Evolutionary conservation across 1,140 invertebrate species (phyloP), one percentile per base, ranked within the genome.

Genomic region (Pseudachorutes palmiensis): DNA sequence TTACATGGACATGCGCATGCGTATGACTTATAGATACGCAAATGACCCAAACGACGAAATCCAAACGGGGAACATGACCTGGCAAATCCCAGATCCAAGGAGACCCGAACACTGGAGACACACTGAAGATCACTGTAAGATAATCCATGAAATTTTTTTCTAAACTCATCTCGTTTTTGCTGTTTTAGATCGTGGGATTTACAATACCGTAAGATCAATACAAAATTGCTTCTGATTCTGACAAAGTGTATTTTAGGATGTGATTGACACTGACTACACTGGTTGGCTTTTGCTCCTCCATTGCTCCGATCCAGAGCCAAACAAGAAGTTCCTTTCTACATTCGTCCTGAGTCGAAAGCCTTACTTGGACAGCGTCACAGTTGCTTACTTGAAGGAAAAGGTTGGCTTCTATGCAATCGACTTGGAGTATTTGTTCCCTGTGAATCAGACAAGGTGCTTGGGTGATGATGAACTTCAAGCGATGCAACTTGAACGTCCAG

Each of bases 31-130:
- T 74, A 87, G 72, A 62, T 92, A 88, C 73, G 85, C 84, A 0
- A 88, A 91, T 75, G 89, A 92, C 79, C 90, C 90, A 0, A 86
- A 88, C 29, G 89, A 92, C 76, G 72, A 70, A 64, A 83, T 83
- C 66, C 81, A 92, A 2, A 78, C 85, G 16, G 90, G 90, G 0
- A 92, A 91, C 75, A 91, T 92, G 62, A 92, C 90, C 0, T 92
- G 89, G 89, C 82, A 83, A 68, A 86, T 92, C 66, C 87, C 87
- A 0, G 84, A 88, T 67, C 78, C 84, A 28, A 82, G 80, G 16
- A 78, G 83, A 62, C 88, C 88, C 0, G 87, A 88, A 0, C 90
- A 92, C 76, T 92, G 90, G 90, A 81, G 87, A 9, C 90, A 92
- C 75, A 86, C 87, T 0, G 90, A 92, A 79, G 83, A 86, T 68